These are phyloP conservation scores for Cyanoderma ruficeps DNA, from an alignment of 2,113 vertebrate species.

Conservation along the genomic window DNA sequence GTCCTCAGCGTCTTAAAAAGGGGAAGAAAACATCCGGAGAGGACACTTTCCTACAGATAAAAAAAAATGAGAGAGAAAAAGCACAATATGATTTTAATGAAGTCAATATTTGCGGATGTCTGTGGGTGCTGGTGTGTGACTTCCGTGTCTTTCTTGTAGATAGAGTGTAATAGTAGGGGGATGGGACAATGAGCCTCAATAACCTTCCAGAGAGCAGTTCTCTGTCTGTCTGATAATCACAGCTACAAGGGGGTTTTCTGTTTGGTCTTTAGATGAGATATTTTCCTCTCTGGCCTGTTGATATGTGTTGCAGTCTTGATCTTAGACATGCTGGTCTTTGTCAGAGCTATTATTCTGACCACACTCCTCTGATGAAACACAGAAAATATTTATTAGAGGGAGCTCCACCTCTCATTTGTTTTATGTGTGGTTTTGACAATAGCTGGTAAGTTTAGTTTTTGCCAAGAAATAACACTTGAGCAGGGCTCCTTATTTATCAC, in stretches of 20 bases:
- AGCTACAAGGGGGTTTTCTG: background rate
- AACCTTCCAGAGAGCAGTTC: background rate
- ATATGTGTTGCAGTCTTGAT: slow-evolving; percentile 4
- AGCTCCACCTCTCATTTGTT: slow-evolving; percentile 16
- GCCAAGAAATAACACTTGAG: background rate
- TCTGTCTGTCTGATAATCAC: background rate
- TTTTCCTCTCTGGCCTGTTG: background rate
- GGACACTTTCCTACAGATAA: slow-evolving; percentile 47
- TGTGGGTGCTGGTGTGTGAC: slow-evolving; percentile 44
- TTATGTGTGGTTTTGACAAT: background rate
- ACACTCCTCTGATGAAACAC: background rate
- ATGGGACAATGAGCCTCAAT: background rate
- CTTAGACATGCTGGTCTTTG: slow-evolving; percentile 4
- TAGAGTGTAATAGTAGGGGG: background rate
- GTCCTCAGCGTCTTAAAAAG: slow-evolving; percentile 11
- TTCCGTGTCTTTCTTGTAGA: slow-evolving; percentile 53
- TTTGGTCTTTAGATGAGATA: background rate
- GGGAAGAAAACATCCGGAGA: slow-evolving; percentile 54
- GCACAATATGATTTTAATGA: slow-evolving; percentile 65
- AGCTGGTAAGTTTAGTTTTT: background rate
- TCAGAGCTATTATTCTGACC: slow-evolving; percentile 9
- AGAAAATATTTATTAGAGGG: slow-evolving; percentile 2
- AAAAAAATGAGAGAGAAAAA: background rate
- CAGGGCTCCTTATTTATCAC: background rate
- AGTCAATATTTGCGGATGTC: slow-evolving; percentile 62